Evolutionary conservation across 2,888 invertebrate species (phyloP).

Genomic region (Podotricha telesiphe): DNA sequence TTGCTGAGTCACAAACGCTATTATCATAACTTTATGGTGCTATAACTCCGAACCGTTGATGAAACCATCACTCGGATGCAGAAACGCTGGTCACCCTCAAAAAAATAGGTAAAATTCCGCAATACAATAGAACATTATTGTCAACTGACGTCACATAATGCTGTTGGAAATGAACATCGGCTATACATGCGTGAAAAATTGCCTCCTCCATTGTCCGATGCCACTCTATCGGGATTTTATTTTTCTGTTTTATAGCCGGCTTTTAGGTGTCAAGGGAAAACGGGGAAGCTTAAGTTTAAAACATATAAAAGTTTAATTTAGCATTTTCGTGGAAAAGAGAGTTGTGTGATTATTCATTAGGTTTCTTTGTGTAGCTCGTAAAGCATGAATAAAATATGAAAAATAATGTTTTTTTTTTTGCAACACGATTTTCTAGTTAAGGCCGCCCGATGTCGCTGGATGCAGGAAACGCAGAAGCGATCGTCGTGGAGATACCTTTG

Average conservation of each 20-base stretch:
- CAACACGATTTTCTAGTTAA: too few relatives aligned
- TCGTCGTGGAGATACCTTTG: too few relatives aligned
- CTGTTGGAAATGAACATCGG: conserved; percentile 40
- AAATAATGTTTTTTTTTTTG: too few relatives aligned
- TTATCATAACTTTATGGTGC: conserved; percentile 1
- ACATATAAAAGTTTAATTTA: not conserved
- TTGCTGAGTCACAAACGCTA: not conserved
- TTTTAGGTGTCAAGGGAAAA: conserved; percentile 41
- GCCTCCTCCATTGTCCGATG: conserved; percentile 43
- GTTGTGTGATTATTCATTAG: too few relatives aligned
- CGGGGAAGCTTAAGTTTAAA: conserved; percentile 8
- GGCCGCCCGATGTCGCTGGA: too few relatives aligned
- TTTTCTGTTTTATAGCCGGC: conserved; percentile 46
- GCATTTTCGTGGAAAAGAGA: not conserved
- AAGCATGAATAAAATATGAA: too few relatives aligned
- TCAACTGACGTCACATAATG: conserved; percentile 42
- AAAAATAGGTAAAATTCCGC: conserved; percentile 40
- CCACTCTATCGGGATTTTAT: conserved; percentile 47
- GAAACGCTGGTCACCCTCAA: conserved; percentile 32
- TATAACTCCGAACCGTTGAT: conserved; percentile 1
- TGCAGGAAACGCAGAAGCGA: too few relatives aligned
- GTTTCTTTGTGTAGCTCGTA: too few relatives aligned
- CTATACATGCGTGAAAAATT: conserved; percentile 47
- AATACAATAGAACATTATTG: conserved; percentile 42
- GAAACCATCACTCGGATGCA: conserved; percentile 31